Conservation (phyloP, 2,113 vertebrate species). For the Erinaceus europaeus region DNA sequence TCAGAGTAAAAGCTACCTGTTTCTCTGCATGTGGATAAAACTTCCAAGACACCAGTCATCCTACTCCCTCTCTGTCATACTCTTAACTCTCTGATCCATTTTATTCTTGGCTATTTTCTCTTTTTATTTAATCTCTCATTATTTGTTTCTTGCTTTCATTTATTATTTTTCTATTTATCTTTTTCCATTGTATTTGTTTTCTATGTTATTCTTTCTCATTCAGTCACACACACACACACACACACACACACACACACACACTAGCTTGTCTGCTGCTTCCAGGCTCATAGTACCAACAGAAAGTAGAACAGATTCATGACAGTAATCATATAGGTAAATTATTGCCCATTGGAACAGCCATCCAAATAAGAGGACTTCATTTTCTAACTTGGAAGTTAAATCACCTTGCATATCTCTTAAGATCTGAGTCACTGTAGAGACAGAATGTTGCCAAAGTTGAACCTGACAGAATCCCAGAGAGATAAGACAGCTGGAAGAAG, state of each 20-base stretch:
- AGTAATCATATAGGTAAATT: conserved; percentile 32
- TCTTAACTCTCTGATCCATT: neutral
- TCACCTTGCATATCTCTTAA: conserved; percentile 15
- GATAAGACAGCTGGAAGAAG: neutral
- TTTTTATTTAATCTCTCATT: neutral
- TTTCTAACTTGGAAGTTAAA: conserved; percentile 56
- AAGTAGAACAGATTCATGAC: neutral
- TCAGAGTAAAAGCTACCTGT: neutral
- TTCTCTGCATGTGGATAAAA: neutral
- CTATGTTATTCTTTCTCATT: too few relatives aligned
- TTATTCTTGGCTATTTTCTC: neutral
- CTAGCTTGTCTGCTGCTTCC: neutral
- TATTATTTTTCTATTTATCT: neutral
- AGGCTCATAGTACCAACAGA: neutral
- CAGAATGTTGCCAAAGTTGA: neutral
- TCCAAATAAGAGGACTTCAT: conserved; percentile 46
- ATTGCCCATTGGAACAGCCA: conserved; percentile 20
- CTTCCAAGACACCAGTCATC: neutral
- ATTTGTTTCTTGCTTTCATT: neutral
- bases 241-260: neutral
- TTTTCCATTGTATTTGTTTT: too few relatives aligned
- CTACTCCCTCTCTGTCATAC: neutral
- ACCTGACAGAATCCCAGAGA: neutral
- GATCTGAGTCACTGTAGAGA: neutral
- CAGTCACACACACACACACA: too few relatives aligned